A percentile compares a stretch with the other conserved stretches of the same genome.
phyloP scores from a whole-genome alignment of 2,113 vertebrate species.

The Takifugu flavidus region DNA sequence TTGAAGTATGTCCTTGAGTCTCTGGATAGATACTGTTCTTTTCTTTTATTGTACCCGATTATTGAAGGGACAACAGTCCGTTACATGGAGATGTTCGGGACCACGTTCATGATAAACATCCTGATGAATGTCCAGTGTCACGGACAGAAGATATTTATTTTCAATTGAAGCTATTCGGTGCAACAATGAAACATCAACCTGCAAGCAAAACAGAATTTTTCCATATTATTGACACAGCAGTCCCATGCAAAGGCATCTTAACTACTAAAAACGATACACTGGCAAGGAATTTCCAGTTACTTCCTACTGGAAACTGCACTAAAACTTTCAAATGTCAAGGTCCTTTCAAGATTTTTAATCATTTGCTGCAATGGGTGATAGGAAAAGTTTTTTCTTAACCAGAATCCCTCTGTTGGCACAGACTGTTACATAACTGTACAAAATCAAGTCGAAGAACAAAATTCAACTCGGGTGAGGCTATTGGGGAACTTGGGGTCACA shows the following conservation, averaged over 20 bases:
- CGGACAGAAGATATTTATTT: neutral
- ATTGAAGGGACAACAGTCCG: too few species aligned
- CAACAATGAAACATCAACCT: constrained; percentile 39
- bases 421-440: constrained; percentile 21
- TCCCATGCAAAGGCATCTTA: neutral
- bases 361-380: too few species aligned
- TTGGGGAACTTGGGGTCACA: neutral
- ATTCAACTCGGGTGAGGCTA: neutral
- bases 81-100: constrained; percentile 1
- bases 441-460: constrained; percentile 12
- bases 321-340: neutral
- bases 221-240: neutral
- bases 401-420: constrained; percentile 5
- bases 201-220: constrained; percentile 32
- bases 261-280: too few species aligned
- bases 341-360: neutral
- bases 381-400: neutral
- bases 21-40: neutral
- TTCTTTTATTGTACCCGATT: neutral
- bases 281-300: too few species aligned
- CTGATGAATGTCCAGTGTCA: neutral
- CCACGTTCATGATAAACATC: constrained; percentile 38
- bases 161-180: constrained; percentile 10
- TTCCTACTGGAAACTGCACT: too few species aligned
- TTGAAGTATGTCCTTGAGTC: neutral